Conservation (phyloP, 2,113 vertebrate genomes). For the Cottus gobio region DNA sequence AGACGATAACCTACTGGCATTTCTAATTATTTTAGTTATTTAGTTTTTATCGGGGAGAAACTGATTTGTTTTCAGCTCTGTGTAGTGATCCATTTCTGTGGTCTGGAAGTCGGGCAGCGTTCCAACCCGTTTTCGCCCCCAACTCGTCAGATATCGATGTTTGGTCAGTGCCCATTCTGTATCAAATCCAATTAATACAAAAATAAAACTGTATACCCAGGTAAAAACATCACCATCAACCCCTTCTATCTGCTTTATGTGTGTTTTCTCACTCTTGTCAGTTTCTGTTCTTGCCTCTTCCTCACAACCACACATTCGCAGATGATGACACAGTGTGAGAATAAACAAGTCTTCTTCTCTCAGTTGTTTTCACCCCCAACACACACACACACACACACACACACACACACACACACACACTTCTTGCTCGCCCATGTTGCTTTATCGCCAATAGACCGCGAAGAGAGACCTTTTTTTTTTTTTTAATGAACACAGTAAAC, state of each 20-base stretch:
- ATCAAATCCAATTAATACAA: background rate
- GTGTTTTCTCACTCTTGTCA: slow-evolving; percentile 9
- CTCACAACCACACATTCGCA: slow-evolving; percentile 43
- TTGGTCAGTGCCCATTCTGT: too few relatives aligned
- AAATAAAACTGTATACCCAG: background rate
- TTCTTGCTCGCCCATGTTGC: slow-evolving; percentile 34
- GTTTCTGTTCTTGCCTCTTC: slow-evolving; percentile 27
- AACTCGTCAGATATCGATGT: too few relatives aligned
- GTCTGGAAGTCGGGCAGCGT: too few relatives aligned
- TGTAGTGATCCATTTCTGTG: too few relatives aligned
- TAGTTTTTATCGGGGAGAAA: too few relatives aligned
- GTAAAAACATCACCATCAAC: background rate
- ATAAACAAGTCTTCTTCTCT: slow-evolving; percentile 56
- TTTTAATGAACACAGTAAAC: slow-evolving; percentile 72
- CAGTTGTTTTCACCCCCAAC: slow-evolving; percentile 36
- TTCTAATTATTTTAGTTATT: too few relatives aligned
- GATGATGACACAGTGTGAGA: slow-evolving; percentile 63
- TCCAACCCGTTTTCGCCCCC: too few relatives aligned
- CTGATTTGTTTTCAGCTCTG: too few relatives aligned
- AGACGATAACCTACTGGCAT: background rate
- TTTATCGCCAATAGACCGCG: slow-evolving; percentile 58
- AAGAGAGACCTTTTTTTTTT: slow-evolving; percentile 37
- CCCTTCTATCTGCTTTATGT: background rate
- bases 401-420: slow-evolving; percentile 9
- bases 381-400: background rate